Conservation (phyloP, 2,797 vertebrate species). For the Argyrosomus regius region DNA sequence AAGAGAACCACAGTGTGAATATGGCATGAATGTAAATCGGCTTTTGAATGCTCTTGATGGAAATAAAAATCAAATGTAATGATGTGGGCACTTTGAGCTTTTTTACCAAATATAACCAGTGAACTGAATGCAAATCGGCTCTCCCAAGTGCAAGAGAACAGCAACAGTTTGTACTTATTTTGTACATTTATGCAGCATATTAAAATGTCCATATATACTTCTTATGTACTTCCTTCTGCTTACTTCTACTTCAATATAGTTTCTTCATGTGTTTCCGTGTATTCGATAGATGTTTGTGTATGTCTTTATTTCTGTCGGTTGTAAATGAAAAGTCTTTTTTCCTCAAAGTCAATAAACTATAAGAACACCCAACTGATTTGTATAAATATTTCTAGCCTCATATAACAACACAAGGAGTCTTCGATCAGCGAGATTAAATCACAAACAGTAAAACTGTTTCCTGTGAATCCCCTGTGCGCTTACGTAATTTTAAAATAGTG, state of each 20-base stretch:
- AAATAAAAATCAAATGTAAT: constrained; percentile 62
- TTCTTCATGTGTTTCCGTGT: constrained; percentile 1
- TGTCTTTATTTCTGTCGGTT: constrained; percentile 4
- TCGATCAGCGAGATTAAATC: constrained; percentile 12
- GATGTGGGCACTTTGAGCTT: constrained; percentile 59
- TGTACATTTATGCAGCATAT: constrained; percentile 17
- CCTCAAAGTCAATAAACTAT: constrained; percentile 35
- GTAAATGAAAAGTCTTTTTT: constrained; percentile 25
- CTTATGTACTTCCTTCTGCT: neutral
- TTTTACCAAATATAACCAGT: constrained; percentile 46
- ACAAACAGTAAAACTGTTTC: constrained; percentile 9
- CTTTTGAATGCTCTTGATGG: constrained; percentile 59
- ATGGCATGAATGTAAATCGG: constrained; percentile 70
- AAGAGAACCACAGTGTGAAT: constrained; percentile 49
- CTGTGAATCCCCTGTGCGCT: neutral
- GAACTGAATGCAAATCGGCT: constrained; percentile 44
- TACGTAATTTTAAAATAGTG: neutral
- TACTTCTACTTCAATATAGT: neutral
- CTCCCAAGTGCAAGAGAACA: constrained; percentile 2
- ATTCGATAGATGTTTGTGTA: neutral
- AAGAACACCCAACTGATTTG: neutral
- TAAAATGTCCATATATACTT: neutral
- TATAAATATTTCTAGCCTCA: neutral
- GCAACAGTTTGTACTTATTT: constrained; percentile 20
- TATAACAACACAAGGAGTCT: neutral